Percentiles rank a stretch among this genome's conserved stretches.
phyloP scores from a whole-genome alignment of 1,140 invertebrate species.

The Philopotamus ludificatus region DNA sequence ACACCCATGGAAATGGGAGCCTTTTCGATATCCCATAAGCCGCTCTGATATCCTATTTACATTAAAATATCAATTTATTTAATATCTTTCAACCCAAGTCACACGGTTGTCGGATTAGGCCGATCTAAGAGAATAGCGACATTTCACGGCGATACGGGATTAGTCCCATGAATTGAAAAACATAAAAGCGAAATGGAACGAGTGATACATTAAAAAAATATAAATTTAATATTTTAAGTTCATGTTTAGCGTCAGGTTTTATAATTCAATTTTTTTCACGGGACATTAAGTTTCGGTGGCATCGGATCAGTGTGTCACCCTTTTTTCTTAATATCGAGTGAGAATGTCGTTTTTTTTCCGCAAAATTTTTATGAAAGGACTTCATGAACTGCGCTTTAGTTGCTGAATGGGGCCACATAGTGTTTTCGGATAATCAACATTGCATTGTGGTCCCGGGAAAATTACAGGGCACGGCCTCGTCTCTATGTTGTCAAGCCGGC shows the following conservation, averaged over 20 bases:
- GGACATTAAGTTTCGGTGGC: constrained; percentile 27
- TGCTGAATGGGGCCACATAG: too few relatives aligned
- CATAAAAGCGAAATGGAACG: neutral
- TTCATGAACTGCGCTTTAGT: too few relatives aligned
- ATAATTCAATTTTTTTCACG: constrained; percentile 23
- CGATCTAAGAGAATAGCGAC: constrained; percentile 35
- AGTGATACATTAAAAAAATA: neutral
- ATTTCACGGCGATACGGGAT: constrained; percentile 26
- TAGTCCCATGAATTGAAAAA: constrained; percentile 1
- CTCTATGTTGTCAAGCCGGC: neutral
- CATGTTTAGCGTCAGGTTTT: constrained; percentile 27
- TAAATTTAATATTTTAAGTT: neutral
- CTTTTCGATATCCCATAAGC: neutral
- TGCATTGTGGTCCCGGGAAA: neutral
- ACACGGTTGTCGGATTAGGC: constrained; percentile 37
- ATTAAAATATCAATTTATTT: constrained; percentile 41
- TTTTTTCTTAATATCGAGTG: neutral
- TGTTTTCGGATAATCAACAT: constrained; percentile 12
- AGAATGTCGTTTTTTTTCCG: too few relatives aligned
- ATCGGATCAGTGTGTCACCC: constrained; percentile 10
- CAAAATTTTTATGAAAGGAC: too few relatives aligned
- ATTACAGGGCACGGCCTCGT: neutral
- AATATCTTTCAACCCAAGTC: constrained; percentile 34
- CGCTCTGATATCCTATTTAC: constrained; percentile 31
- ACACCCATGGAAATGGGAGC: too few relatives aligned